A percentile compares a stretch with the other conserved stretches of the same genome.
Conservation (phyloP, 2,797 vertebrate genomes). For the Glyptemys insculpta region DNA sequence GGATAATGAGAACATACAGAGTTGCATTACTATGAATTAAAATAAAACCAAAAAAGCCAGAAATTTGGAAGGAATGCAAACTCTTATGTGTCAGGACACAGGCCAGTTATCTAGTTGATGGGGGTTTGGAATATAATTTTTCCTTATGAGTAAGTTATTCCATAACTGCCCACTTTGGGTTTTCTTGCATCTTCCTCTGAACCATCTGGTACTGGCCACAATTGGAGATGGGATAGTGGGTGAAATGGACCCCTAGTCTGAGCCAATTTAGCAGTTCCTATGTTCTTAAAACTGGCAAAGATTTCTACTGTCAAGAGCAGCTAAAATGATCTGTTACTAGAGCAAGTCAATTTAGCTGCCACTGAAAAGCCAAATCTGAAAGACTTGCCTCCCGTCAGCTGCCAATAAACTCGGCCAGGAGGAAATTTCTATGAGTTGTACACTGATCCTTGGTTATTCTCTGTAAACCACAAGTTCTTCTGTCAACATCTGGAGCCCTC, state of each 20-base stretch:
- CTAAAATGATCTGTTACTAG: not conserved
- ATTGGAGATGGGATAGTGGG: not conserved
- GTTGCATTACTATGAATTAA: not conserved
- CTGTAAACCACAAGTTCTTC: not conserved
- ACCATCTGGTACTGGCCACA: not conserved
- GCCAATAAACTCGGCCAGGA: not conserved
- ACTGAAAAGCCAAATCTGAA: constrained; percentile 1
- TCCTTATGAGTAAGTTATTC: not conserved
- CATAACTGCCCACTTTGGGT: not conserved
- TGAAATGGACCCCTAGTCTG: not conserved
- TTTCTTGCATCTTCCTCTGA: constrained; percentile 10
- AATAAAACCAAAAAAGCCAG: not conserved
- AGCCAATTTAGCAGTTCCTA: not conserved
- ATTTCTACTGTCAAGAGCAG: not conserved
- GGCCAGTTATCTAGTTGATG: not conserved
- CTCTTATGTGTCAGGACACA: not conserved
- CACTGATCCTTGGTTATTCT: not conserved
- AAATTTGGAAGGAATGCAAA: not conserved
- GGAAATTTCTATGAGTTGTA: not conserved
- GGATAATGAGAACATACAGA: not conserved
- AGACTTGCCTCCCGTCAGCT: not conserved
- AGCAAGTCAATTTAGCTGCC: not conserved
- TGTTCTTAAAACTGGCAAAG: not conserved
- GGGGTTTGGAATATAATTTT: not conserved
- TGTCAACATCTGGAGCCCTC: not conserved